A percentile compares a stretch with the other conserved stretches of the same genome.
Conservation (phyloP, 2,797 vertebrate species). For the Garrulus glandarius region DNA sequence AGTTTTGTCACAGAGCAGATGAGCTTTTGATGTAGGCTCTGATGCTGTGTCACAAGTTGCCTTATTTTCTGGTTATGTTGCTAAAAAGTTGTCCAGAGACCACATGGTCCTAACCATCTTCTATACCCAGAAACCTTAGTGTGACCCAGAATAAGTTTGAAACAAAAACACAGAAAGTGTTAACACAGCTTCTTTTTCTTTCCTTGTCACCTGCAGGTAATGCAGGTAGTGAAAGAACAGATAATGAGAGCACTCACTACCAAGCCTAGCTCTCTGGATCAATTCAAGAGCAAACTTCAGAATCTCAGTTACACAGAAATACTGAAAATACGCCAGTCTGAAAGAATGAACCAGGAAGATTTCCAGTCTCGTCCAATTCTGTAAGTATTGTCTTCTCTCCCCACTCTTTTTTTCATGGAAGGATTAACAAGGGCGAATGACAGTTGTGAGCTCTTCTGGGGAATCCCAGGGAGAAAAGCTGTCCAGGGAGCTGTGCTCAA, state of each 20-base stretch:
- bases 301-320: slow-evolving; percentile 99
- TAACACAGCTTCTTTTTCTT: background rate
- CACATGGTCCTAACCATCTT: background rate
- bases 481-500: background rate
- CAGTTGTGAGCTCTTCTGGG: background rate
- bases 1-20: background rate
- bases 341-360: slow-evolving; percentile 99
- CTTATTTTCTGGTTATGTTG: background rate
- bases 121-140: background rate
- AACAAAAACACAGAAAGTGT: background rate
- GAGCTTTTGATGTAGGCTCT: background rate
- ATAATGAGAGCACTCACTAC: slow-evolving; percentile 95
- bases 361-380: slow-evolving; percentile 98
- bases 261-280: slow-evolving; percentile 99
- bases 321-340: slow-evolving; percentile 98
- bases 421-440: background rate
- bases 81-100: background rate
- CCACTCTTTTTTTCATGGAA: background rate
- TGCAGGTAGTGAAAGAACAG: slow-evolving; percentile 99
- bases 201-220: slow-evolving; percentile 82
- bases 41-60: background rate
- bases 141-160: background rate
- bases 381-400: slow-evolving; percentile 77
- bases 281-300: slow-evolving; percentile 98
- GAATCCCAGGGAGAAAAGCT: background rate